Base-by-base conservation (phyloP, 2,888 invertebrate species). In the Congeria kusceri region DNA sequence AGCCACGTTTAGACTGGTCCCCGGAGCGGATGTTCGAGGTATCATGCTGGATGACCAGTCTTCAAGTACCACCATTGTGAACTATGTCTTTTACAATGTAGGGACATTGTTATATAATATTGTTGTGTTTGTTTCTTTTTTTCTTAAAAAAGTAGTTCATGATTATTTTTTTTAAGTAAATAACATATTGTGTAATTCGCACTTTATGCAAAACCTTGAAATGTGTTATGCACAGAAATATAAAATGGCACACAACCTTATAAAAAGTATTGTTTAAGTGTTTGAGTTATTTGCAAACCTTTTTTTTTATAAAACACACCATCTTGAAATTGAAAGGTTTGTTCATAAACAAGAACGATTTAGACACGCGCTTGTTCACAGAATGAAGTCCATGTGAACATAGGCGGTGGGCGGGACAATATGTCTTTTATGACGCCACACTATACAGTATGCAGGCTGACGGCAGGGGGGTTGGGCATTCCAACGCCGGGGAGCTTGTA, bases 361-460 rank as follows among this genome's bases (percentile, higher is more conserved):
- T 13, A 39, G 15, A 39, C 3, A 39, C 9, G n/a, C 15, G 49
- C 20, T 5, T 23, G 13, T 23, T 25, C 20, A 18, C 75, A 89
- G 88, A 88, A 89, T 58, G 79, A 84, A 13, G 78, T 11, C 88
- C 89, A 89, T 56, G 80, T 77, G 1, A 87, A 85, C 28, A 88
- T 89, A 20, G 89, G 88, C 9, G 89, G 88, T 2, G 89, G 89
- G 2, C 81, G 88, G n/a, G 87, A 88, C 72, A 88, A 88, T 62
- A 89, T 65, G 76, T 89, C 4, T 83, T 89, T 72, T 89, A 84
- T 65, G 85, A 87, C 44, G 80, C 89, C 11, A 73, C 66, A 18
- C 63, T 29, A 9, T 56, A 61, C 20, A 76, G 81, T n/a, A 80
- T 88, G 44, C 84, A 86, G 63, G 83, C 87, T 9, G 88, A 89